These are phyloP conservation scores for Paedocypris micromegethes DNA, from an alignment of 2,797 vertebrate genomes.

Conservation along the genomic window DNA sequence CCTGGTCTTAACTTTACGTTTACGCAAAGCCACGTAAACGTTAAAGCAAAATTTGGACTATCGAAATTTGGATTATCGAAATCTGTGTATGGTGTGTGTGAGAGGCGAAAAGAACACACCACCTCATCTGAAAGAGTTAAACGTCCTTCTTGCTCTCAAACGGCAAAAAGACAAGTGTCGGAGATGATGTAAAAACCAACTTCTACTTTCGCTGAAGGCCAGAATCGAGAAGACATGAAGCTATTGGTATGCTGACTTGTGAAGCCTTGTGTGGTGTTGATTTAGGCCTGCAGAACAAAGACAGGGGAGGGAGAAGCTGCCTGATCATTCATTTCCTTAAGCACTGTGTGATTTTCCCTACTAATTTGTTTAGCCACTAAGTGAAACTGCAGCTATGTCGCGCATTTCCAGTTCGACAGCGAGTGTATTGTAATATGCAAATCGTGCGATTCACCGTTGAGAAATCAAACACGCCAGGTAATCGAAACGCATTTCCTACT, in stretches of 20 bases:
- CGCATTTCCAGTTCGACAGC: neutral
- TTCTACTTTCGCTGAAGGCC: conserved; percentile 18
- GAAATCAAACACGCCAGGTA: no score
- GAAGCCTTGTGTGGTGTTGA: neutral
- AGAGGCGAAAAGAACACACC: neutral
- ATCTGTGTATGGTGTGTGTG: no score
- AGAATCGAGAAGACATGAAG: conserved; percentile 18
- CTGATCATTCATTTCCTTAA: conserved; percentile 12
- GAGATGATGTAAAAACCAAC: conserved; percentile 6
- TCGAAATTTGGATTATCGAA: no score
- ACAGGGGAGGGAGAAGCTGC: neutral
- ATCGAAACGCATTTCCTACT: no score
- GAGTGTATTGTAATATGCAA: no score
- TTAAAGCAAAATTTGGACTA: no score
- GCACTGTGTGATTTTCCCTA: conserved; percentile 14
- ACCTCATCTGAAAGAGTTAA: neutral
- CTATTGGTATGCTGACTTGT: neutral
- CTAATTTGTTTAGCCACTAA: conserved; percentile 10
- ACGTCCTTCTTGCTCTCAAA: conserved; percentile 1
- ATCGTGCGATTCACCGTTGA: no score
- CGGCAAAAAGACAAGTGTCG: conserved; percentile 30
- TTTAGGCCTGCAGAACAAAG: neutral
- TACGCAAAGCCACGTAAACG: no score
- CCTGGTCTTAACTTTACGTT: no score
- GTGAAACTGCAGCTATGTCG: neutral